A percentile compares a stretch with the other conserved stretches of the same genome.
Evolutionary conservation across 2,113 vertebrate genomes (phyloP).

Genomic region (Oryctolagus cuniculus): mOryCun1.1 NC_091448.1:9525501-9526000

Average conservation of each 20-base stretch:
- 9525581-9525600: background rate
- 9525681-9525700: background rate
- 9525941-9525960: no score
- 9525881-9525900: background rate
- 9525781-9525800: background rate
- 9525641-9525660: background rate
- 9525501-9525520: background rate
- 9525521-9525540: background rate
- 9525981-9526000: background rate
- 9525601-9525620: background rate
- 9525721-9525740: background rate
- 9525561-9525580: background rate
- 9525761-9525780: background rate
- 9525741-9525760: no score
- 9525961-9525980: background rate
- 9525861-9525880: no score
- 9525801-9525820: no score
- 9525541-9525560: background rate
- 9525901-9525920: background rate
- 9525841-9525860: no score
- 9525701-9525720: background rate
- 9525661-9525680: background rate
- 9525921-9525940: background rate
- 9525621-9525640: background rate
- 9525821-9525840: background rate